These are phyloP conservation scores for Drosophila melanica DNA, from an alignment of 1,140 invertebrate genomes.

Conservation along the genomic window DNA sequence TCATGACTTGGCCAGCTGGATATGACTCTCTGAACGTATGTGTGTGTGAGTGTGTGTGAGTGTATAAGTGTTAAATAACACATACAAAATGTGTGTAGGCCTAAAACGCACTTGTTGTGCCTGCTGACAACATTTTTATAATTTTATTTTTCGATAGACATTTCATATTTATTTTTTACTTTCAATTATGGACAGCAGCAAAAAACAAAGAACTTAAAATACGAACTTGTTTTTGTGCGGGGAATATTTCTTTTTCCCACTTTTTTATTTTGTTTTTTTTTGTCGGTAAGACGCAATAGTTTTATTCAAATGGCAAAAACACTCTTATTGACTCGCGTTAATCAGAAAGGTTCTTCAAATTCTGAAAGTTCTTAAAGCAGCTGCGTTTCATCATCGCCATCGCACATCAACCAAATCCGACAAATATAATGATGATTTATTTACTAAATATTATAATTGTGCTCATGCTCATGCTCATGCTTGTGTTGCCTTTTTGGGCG, in stretches of 20 bases:
- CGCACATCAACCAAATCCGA: slow-evolving; percentile 16
- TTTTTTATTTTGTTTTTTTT: too few relatives aligned
- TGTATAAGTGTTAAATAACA: slow-evolving; percentile 74
- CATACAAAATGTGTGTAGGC: slow-evolving; percentile 31
- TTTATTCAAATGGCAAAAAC: slow-evolving; percentile 53
- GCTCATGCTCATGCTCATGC: slow-evolving; percentile 17
- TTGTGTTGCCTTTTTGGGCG: slow-evolving; percentile 21
- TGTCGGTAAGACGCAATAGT: slow-evolving; percentile 64
- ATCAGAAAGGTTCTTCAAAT: slow-evolving; percentile 20
- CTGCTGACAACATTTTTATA: slow-evolving; percentile 50
- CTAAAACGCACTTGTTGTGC: slow-evolving; percentile 76
- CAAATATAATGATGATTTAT: slow-evolving; percentile 74
- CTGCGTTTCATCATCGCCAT: slow-evolving; percentile 26
- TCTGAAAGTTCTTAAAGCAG: slow-evolving; percentile 17
- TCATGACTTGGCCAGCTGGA: slow-evolving; percentile 17
- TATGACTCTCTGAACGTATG: slow-evolving; percentile 13
- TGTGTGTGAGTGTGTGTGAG: neutral
- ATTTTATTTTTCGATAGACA: slow-evolving; percentile 35
- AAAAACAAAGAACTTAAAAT: slow-evolving; percentile 30
- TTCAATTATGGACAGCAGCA: slow-evolving; percentile 62
- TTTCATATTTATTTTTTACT: slow-evolving; percentile 63
- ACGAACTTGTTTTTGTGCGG: slow-evolving; percentile 46
- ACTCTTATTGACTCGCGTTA: slow-evolving; percentile 50
- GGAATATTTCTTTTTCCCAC: slow-evolving; percentile 31
- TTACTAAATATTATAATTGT: slow-evolving; percentile 65